Evolutionary conservation across 2,113 vertebrate genomes (phyloP).

Genomic region (Isurus oxyrinchus): DNA sequence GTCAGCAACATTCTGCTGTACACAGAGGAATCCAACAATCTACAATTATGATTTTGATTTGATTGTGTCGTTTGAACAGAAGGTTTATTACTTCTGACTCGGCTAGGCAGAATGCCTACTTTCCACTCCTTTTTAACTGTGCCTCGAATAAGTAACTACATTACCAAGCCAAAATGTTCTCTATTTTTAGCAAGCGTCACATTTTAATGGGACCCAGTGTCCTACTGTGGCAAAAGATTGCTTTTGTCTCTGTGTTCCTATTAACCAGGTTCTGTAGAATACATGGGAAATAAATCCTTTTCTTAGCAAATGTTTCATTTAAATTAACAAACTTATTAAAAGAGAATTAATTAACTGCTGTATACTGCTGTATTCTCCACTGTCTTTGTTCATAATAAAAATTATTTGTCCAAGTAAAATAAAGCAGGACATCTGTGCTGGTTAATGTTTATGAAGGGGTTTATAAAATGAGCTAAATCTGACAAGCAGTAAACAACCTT

Average conservation of each 20-base stretch:
- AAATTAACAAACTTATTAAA: constrained; percentile 28
- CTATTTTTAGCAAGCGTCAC: not conserved
- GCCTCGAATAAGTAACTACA: not conserved
- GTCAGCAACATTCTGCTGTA: constrained; percentile 35
- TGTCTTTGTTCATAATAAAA: constrained; percentile 28
- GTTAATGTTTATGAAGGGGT: constrained; percentile 30
- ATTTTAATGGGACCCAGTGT: not conserved
- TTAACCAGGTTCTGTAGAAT: not conserved
- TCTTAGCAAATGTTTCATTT: constrained; percentile 23
- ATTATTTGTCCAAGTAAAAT: constrained; percentile 23
- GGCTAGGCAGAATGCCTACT: constrained; percentile 11
- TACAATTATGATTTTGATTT: constrained; percentile 37
- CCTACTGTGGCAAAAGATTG: not conserved
- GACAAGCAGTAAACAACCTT: constrained; percentile 28
- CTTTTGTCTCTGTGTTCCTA: not conserved
- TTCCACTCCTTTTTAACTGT: not conserved
- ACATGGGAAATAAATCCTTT: constrained; percentile 21
- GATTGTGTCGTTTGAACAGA: constrained; percentile 37
- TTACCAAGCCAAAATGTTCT: not conserved
- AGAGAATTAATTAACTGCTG: constrained; percentile 8
- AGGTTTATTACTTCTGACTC: constrained; percentile 35
- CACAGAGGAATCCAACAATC: constrained; percentile 32
- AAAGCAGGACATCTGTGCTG: not conserved
- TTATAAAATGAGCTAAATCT: not conserved
- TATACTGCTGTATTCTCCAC: constrained; percentile 2